Percentiles rank a stretch among this genome's conserved stretches.
These are phyloP conservation scores for Allacma fusca DNA, from an alignment of 2,888 invertebrate species.

Conservation along the genomic window DNA sequence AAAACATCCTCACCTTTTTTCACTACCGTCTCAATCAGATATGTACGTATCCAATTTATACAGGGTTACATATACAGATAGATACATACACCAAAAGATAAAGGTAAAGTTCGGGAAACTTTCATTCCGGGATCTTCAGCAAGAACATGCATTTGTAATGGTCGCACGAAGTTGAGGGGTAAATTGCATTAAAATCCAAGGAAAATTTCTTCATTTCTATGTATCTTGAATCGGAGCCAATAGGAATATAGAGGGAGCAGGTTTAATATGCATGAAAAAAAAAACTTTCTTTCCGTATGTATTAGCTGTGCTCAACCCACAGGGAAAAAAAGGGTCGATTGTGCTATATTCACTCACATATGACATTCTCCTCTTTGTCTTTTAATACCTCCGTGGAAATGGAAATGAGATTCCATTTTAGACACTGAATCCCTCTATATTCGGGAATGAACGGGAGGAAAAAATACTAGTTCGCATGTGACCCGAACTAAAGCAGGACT, in stretches of 20 bases:
- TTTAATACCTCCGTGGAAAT: slow-evolving; percentile 12
- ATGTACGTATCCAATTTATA: too few relatives aligned
- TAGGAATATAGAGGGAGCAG: neutral
- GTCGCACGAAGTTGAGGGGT: neutral
- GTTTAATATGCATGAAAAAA: slow-evolving; percentile 3
- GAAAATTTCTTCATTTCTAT: slow-evolving; percentile 13
- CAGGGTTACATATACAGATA: too few relatives aligned
- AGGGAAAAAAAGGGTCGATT: neutral
- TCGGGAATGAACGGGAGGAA: neutral
- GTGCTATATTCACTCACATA: neutral
- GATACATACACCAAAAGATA: too few relatives aligned
- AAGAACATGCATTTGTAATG: neutral
- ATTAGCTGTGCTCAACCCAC: neutral
- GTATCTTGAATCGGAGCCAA: slow-evolving; percentile 16
- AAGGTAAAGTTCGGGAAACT: too few relatives aligned
- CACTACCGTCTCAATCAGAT: too few relatives aligned
- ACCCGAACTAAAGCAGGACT: neutral
- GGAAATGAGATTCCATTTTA: slow-evolving; percentile 35
- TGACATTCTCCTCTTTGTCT: neutral
- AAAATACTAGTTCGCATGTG: slow-evolving; percentile 10
- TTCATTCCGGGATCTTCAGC: too few relatives aligned
- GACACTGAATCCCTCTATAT: slow-evolving; percentile 17
- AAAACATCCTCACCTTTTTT: neutral
- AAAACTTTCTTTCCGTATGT: neutral
- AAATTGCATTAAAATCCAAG: slow-evolving; percentile 6